Evolutionary conservation across 23 tunicate genomes (phyloP), one percentile per base, ranked within the genome.

Genomic region (Halocynthia aurantium): DNA sequence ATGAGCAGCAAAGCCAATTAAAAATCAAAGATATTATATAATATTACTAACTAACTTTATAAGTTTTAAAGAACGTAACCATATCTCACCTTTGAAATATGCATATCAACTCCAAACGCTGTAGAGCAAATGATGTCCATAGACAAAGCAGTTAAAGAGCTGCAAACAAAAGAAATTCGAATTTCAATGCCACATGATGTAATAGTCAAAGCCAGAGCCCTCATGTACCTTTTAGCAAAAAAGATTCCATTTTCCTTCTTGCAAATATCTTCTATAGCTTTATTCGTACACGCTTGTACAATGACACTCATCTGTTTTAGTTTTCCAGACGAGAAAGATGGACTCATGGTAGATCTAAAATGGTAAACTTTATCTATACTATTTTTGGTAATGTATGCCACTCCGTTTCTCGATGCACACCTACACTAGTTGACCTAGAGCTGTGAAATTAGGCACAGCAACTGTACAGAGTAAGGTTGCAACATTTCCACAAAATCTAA

Each of bases 71-170:
- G 6, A 65, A 65, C 22, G 31, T 20, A 20, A 58, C 63, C 17
- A n/a, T 13, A 20, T 74, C 76, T 87, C 75, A 77, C 70, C 22
- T 11, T 11, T 65, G 70, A 65, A 65, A 65, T 61, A 73, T 83
- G 67, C 6, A 83, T 65, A 22, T 88, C 74, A 15, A 78, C 75
- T 67, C 95, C 83, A 53, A 88, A 88, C 51, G 95, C 95, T 58
- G 95, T 80, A 31, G 95, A 84, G 40, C 85, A 83, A 12, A 83
- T 83, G 9, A 88, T 81, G 69, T 88, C 95, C 31, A 88, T 31
- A 19, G 95, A 66, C 10, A 83, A 72, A 12, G 57, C 44, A 6
- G 49, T 49, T 20, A 65, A 20, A 9, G 31, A 40, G 5, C 70
- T 65, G 6, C 9, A 10, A 65, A 11, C 22, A 2, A 10, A 65